These are phyloP conservation scores for Gymnocypris eckloni DNA, from an alignment of 2,797 vertebrate genomes.

Conservation along the genomic window DNA sequence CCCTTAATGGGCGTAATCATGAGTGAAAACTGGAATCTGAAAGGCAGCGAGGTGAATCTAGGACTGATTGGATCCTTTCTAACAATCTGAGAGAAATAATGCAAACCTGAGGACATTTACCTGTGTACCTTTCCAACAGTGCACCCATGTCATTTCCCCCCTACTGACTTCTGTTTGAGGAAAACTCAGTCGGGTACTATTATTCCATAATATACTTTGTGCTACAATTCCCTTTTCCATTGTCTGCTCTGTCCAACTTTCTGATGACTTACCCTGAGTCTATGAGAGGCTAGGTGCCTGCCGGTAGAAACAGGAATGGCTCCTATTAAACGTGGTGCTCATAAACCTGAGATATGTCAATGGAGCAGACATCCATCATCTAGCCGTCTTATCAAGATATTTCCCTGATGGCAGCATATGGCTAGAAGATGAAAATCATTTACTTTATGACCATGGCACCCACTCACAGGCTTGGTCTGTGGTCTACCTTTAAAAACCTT, in stretches of 20 bases:
- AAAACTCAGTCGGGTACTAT: neutral
- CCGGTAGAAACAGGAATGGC: constrained; percentile 48
- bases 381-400: constrained; percentile 55
- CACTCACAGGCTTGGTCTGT: constrained; percentile 49
- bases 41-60: neutral
- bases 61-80: constrained; percentile 23
- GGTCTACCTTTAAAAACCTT: constrained; percentile 52
- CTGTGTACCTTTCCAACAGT: neutral
- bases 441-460: constrained; percentile 55
- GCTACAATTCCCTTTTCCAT: constrained; percentile 24
- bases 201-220: constrained; percentile 5
- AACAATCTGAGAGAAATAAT: constrained; percentile 3
- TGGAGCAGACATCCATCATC: constrained; percentile 57
- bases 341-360: constrained; percentile 54
- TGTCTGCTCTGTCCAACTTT: constrained; percentile 46
- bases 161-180: constrained; percentile 4
- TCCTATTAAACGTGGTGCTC: constrained; percentile 54
- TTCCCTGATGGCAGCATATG: constrained; percentile 60
- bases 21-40: constrained; percentile 4
- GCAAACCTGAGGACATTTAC: neutral
- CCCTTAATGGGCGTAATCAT: constrained; percentile 49
- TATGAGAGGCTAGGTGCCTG: constrained; percentile 36
- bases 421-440: constrained; percentile 59
- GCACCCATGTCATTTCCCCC: neutral
- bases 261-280: constrained; percentile 36